A percentile compares a stretch with the other conserved stretches of the same genome.
phyloP scores from a whole-genome alignment of 2,888 invertebrate genomes.

The Penaeus monodon region DNA sequence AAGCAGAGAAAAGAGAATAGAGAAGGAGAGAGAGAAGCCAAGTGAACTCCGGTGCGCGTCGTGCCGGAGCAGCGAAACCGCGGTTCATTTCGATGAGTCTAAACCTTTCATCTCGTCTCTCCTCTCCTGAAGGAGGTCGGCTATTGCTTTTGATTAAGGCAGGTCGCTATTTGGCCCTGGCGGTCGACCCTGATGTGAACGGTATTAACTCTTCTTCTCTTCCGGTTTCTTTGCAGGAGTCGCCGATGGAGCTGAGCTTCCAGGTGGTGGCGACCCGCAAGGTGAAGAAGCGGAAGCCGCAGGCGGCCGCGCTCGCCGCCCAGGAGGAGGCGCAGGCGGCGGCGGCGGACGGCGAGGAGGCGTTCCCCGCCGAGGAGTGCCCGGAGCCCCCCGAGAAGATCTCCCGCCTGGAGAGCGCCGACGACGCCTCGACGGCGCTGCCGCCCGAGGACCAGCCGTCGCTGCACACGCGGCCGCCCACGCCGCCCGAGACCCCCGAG shows the following conservation, averaged over 20 bases:
- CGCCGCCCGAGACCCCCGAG: constrained; percentile 61
- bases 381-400: constrained; percentile 61
- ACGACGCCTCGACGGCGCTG: constrained; percentile 37
- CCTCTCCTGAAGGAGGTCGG: too few species aligned
- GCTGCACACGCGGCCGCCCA: constrained; percentile 56
- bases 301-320: constrained; percentile 2
- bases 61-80: too few species aligned
- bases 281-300: constrained; percentile 54
- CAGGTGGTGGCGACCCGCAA: constrained; percentile 61
- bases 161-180: too few species aligned
- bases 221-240: constrained; percentile 43
- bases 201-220: constrained; percentile 4
- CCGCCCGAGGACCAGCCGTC: constrained; percentile 46
- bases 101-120: too few species aligned
- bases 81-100: too few species aligned
- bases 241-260: constrained; percentile 64
- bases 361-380: neutral
- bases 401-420: constrained; percentile 32
- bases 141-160: too few species aligned
- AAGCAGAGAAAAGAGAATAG: too few species aligned
- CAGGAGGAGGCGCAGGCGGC: constrained; percentile 3
- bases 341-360: constrained; percentile 1
- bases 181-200: too few species aligned
- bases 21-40: too few species aligned
- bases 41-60: too few species aligned